These are phyloP conservation scores for Azemiops feae DNA, from an alignment of 2,113 vertebrate species.

Conservation along the genomic window DNA sequence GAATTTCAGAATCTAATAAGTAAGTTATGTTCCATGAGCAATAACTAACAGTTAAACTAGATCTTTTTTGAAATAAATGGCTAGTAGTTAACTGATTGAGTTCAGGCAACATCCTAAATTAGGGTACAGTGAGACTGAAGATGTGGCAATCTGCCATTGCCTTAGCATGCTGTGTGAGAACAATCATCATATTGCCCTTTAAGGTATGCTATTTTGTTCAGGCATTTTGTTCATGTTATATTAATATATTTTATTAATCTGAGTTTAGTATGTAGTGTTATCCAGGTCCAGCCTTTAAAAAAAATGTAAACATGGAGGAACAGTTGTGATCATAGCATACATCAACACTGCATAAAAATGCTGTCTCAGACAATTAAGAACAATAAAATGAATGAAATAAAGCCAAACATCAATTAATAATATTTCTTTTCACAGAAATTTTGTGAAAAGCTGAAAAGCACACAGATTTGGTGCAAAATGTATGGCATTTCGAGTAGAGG, in stretches of 20 bases:
- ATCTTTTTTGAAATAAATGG: not conserved
- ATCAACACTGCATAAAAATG: not conserved
- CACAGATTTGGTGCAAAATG: not conserved
- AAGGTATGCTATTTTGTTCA: not conserved
- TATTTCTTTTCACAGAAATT: not conserved
- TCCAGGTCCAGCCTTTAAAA: not conserved
- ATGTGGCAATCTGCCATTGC: not conserved
- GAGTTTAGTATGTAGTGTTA: not conserved
- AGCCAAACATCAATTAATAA: not conserved
- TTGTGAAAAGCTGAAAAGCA: not conserved
- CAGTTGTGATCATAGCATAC: not conserved
- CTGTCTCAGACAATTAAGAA: not conserved
- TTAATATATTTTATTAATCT: not conserved
- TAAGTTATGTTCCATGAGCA: not conserved
- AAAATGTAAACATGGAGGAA: not conserved
- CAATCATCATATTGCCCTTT: not conserved
- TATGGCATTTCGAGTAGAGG: not conserved
- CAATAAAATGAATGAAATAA: not conserved
- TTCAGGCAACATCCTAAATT: not conserved
- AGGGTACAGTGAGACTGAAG: not conserved
- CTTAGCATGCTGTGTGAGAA: not conserved
- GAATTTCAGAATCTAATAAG: not conserved
- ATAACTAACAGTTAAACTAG: not conserved
- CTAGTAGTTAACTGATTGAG: not conserved
- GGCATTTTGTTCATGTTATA: not conserved